Conservation (phyloP, 2,113 vertebrate species). For the Solea senegalensis region DNA sequence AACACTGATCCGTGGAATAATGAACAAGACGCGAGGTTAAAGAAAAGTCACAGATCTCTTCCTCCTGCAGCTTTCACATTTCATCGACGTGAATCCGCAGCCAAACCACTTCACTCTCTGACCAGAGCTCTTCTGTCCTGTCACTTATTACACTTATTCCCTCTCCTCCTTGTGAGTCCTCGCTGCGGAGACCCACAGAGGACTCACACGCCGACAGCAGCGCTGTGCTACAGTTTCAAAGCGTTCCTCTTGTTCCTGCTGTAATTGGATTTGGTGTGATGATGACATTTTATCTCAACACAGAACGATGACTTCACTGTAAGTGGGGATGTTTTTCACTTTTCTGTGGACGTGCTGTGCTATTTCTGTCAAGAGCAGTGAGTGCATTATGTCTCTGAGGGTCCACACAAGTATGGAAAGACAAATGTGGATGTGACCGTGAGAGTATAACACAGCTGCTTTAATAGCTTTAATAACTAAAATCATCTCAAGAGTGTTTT, state of each 20-base stretch:
- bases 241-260: conserved; percentile 8
- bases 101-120: conserved; percentile 1
- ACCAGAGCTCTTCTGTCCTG: neutral
- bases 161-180: neutral
- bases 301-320: conserved; percentile 27
- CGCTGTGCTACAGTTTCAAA: too few relatives aligned
- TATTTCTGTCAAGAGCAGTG: neutral
- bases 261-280: conserved; percentile 17
- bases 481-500: too few relatives aligned
- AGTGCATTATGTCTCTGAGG: neutral
- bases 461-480: too few relatives aligned
- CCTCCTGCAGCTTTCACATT: conserved; percentile 21
- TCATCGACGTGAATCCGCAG: conserved; percentile 23
- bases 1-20: conserved; percentile 60
- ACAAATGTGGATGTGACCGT: neutral
- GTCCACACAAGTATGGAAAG: neutral
- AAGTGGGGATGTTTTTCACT: neutral
- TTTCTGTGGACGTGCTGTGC: neutral
- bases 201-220: neutral
- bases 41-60: conserved; percentile 31
- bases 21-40: conserved; percentile 39
- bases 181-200: neutral
- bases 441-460: too few relatives aligned
- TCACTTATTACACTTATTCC: neutral
- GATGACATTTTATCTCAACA: conserved; percentile 40